Evolutionary conservation across 2,888 invertebrate species (phyloP), one percentile per base, ranked within the genome.

Genomic region (Acrobasis consociella): DNA sequence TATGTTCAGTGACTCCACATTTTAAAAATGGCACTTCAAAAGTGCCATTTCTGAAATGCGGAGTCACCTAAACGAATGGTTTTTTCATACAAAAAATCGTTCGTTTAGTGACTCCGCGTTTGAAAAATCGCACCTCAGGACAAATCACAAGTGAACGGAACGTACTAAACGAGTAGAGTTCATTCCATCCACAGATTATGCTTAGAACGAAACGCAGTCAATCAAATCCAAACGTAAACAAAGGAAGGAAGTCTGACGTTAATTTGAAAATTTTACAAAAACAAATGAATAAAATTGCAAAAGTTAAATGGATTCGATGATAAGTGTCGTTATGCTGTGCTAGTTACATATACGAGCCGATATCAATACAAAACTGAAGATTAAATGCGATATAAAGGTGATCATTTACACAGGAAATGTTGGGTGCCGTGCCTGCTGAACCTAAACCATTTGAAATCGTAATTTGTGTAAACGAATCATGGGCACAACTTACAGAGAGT

Each of bases 361-460:
- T 42, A 42, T 7, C 56, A 13, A 22, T 22, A 22, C 42, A 46
- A 56, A 46, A 46, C n/a, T 39, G 16, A 7, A 17, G 11, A 46
- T 56, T 17, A 10, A 22, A 56, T 42, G 11, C 56, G 17, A 42
- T 17, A 56, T 42, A 16, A 2, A 17, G 16, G 39, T 53, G 87
- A 87, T 88, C 16, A 85, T 79, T 78, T 72, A 73, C 73, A 75
- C 83, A 88, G 89, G 91, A 91, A 91, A 87, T 86, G 87, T 80
- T 46, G 13, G 46, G 46, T 46, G 13, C n/a, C n/a, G 1, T n/a
- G 46, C n/a, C n/a, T 46, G 46, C n/a, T 46, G 46, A n/a, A 13
- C 46, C n/a, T 46, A 13, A 11, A 80, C 75, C 80, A 80, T 78
- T 78, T 31, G 58, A 78, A 80, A 77, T 76, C 74, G 77, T 83